Evolutionary conservation across 2,888 invertebrate species (phyloP).

Genomic region (Cataglyphis livida): DNA sequence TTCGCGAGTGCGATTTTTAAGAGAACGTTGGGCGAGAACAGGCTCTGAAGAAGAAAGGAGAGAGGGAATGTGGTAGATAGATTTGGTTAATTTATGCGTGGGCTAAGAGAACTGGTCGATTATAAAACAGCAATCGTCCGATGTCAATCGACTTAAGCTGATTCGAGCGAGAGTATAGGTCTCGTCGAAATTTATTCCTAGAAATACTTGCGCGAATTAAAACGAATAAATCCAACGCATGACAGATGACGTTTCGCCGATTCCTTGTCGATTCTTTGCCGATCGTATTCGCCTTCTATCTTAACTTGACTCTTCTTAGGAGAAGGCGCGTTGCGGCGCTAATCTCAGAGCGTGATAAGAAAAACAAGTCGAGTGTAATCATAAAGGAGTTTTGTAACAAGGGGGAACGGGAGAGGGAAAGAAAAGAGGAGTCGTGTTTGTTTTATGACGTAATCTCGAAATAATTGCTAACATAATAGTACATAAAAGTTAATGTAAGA

Average conservation of each 20-base stretch:
- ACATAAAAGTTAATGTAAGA: neutral
- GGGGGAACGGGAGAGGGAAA: neutral
- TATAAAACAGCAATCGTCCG: slow-evolving; percentile 22
- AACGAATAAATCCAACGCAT: slow-evolving; percentile 13
- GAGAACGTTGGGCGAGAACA: neutral
- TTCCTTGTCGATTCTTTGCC: neutral
- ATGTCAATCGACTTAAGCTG: slow-evolving; percentile 46
- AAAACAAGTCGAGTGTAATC: slow-evolving; percentile 15
- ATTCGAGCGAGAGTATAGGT: slow-evolving; percentile 29
- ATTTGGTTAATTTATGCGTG: slow-evolving; percentile 34
- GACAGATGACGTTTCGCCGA: neutral
- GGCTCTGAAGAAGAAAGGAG: neutral
- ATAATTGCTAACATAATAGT: neutral
- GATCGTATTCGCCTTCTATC: slow-evolving; percentile 24
- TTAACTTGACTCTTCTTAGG: slow-evolving; percentile 10
- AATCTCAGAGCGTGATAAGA: slow-evolving; percentile 39
- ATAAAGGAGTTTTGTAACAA: slow-evolving; percentile 18
- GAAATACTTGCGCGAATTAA: slow-evolving; percentile 48
- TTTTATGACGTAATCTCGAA: slow-evolving; percentile 13
- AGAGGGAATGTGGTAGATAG: neutral
- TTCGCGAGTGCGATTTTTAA: neutral
- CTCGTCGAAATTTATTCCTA: slow-evolving; percentile 48
- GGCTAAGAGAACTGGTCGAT: neutral
- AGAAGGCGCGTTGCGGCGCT: neutral
- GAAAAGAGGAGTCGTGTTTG: neutral